Percentiles rank a stretch among this genome's conserved stretches.
Conservation (phyloP, 2,797 vertebrate genomes). For the Danio tinwini region DNA sequence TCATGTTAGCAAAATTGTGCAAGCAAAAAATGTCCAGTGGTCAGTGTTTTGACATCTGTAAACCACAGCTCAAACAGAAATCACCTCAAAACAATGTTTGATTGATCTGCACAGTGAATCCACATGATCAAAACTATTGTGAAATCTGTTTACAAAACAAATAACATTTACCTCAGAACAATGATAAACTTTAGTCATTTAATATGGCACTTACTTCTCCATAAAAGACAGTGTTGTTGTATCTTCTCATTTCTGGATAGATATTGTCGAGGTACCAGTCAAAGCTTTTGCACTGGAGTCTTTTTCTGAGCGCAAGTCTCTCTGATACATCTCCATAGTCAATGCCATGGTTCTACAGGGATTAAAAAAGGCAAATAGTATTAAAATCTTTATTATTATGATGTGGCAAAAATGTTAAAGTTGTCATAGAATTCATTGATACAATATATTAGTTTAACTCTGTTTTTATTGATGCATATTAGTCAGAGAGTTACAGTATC, state of each 20-base stretch:
- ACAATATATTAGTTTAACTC: too few species aligned
- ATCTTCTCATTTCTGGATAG: conserved; percentile 97
- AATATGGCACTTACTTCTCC: conserved; percentile 86
- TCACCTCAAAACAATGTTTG: neutral
- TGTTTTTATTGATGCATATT: too few species aligned
- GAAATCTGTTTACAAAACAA: neutral
- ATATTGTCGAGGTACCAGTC: conserved; percentile 98
- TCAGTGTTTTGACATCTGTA: neutral
- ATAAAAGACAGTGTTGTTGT: conserved; percentile 93
- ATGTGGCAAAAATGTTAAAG: neutral
- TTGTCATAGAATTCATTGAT: too few species aligned
- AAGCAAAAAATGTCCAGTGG: neutral
- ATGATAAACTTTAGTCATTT: neutral
- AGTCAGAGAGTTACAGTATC: too few species aligned
- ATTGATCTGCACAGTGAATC: neutral
- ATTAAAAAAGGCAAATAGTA: conserved; percentile 9
- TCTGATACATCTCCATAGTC: conserved; percentile 94
- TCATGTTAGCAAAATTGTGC: neutral
- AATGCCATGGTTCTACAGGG: conserved; percentile 91
- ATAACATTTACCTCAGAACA: neutral
- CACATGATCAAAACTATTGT: neutral
- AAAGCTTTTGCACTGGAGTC: conserved; percentile 92
- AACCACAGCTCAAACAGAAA: neutral
- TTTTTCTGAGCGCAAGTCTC: conserved; percentile 86
- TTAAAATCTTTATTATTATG: neutral